Percentiles rank a stretch among this genome's conserved stretches.
phyloP scores from a whole-genome alignment of 2,113 vertebrate genomes.

The Stigmatopora nigra region DNA sequence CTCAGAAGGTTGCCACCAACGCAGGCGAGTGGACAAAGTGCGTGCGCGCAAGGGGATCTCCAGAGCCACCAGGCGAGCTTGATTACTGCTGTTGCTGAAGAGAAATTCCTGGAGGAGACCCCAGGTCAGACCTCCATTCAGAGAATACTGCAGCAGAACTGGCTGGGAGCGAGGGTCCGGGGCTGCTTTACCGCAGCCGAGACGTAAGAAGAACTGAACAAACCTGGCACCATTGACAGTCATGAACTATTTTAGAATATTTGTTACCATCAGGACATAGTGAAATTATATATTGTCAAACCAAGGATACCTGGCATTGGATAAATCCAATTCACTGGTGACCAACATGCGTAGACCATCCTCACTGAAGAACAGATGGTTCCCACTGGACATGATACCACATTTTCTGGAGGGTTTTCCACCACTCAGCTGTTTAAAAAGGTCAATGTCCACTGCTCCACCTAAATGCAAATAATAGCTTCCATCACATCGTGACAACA shows the following conservation, averaged over 20 bases:
- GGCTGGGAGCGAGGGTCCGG: slow-evolving; percentile 94
- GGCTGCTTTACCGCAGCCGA: slow-evolving; percentile 90
- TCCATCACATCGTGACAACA: background rate
- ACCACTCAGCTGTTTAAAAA: slow-evolving; percentile 85
- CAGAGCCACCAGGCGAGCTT: slow-evolving; percentile 87
- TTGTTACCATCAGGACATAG: background rate
- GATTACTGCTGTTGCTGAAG: slow-evolving; percentile 93
- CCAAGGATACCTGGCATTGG: slow-evolving; percentile 81
- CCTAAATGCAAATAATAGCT: slow-evolving; percentile 36
- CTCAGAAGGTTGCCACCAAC: slow-evolving; percentile 97
- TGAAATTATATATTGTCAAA: background rate
- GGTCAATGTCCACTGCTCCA: slow-evolving; percentile 81
- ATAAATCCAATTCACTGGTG: slow-evolving; percentile 88
- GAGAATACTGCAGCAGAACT: slow-evolving; percentile 89
- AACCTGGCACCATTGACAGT: slow-evolving; percentile 69
- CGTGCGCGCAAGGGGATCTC: slow-evolving; percentile 88
- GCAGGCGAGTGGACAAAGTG: slow-evolving; percentile 79
- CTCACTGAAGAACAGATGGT: slow-evolving; percentile 96
- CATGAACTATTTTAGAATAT: background rate
- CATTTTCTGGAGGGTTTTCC: slow-evolving; percentile 96
- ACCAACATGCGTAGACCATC: slow-evolving; percentile 93
- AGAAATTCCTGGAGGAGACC: slow-evolving; percentile 91
- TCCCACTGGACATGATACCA: slow-evolving; percentile 92
- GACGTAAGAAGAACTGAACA: slow-evolving; percentile 95
- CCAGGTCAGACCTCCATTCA: slow-evolving; percentile 89